These are phyloP conservation scores for Malurus cyaneus DNA, from an alignment of 2,113 vertebrate genomes.

Conservation along the genomic window DNA sequence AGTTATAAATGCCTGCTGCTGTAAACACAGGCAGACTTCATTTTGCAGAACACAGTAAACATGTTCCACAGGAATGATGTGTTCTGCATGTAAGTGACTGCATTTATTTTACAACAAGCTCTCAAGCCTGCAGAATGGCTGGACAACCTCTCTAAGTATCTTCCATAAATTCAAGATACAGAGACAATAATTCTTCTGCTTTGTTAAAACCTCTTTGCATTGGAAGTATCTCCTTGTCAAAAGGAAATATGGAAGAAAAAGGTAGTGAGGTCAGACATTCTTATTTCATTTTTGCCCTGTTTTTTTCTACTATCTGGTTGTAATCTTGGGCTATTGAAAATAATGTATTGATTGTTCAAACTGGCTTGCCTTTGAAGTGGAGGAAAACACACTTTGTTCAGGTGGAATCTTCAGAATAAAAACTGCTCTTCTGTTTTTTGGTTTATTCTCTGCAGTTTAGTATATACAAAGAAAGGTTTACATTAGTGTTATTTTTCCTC, in stretches of 20 bases:
- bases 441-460: not conserved
- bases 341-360: not conserved
- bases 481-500: not conserved
- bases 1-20: not conserved
- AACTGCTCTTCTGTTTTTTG: not conserved
- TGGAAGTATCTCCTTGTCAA: not conserved
- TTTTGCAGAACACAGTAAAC: not conserved
- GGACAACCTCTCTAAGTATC: not conserved
- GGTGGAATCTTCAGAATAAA: not conserved
- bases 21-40: not conserved
- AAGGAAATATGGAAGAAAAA: not conserved
- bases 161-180: not conserved
- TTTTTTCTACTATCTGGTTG: not conserved
- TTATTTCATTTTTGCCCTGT: not conserved
- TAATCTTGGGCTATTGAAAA: not conserved
- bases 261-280: not conserved
- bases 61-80: not conserved
- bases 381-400: not conserved
- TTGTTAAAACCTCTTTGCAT: not conserved
- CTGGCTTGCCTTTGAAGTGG: not conserved
- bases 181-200: not conserved
- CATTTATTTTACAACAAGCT: not conserved
- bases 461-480: not conserved
- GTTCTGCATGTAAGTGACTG: not conserved
- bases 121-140: not conserved